A percentile compares a stretch with the other conserved stretches of the same genome.
phyloP scores from a whole-genome alignment of 2,113 vertebrate genomes.

The Notarius quadriscutis region DNA sequence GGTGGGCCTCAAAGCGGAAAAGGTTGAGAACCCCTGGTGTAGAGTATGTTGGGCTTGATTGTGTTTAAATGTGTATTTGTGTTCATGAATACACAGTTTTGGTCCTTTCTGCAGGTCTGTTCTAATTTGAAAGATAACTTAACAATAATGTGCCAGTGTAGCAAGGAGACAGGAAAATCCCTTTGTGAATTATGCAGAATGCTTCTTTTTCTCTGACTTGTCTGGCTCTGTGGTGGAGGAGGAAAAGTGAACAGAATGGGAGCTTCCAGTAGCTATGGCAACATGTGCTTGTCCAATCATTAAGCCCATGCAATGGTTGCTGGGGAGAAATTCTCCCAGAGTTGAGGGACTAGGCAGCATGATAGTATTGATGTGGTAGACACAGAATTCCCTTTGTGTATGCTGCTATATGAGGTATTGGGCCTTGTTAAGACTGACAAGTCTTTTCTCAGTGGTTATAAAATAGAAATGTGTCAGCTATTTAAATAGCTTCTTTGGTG shows the following conservation, averaged over 20 bases:
- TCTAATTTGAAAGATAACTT: neutral
- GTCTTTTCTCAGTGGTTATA: constrained; percentile 22
- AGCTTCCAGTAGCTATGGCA: constrained; percentile 79
- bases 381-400: constrained; percentile 41
- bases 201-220: constrained; percentile 20
- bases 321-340: constrained; percentile 73
- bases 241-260: constrained; percentile 61
- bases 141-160: neutral
- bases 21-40: no score
- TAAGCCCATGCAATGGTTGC: constrained; percentile 71
- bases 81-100: neutral
- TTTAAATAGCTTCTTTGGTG: neutral
- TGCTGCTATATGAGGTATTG: constrained; percentile 58
- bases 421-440: constrained; percentile 44
- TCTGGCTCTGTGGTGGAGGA: constrained; percentile 42
- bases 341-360: constrained; percentile 57
- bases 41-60: no score
- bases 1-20: no score
- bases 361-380: constrained; percentile 55
- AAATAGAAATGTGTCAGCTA: neutral
- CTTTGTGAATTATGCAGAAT: constrained; percentile 10
- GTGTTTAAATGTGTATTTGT: no score
- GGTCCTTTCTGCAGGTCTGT: neutral
- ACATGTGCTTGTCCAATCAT: constrained; percentile 76
- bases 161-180: neutral